phyloP scores from a whole-genome alignment of 1,140 invertebrate species.

The Zaprionus inermis region DNA sequence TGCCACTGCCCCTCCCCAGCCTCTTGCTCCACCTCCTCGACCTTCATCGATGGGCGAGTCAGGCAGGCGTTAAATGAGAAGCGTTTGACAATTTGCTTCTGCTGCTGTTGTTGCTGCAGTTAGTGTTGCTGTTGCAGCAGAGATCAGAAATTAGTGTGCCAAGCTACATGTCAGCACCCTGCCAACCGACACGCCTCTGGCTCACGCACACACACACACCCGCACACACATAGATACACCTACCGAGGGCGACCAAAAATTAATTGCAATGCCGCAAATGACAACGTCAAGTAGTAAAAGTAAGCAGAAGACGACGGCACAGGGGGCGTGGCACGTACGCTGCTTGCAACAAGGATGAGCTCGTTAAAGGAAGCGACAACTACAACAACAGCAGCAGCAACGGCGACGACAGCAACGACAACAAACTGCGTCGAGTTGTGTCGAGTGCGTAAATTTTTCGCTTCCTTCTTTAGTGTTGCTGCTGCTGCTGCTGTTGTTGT shows the following conservation, averaged over 20 bases:
- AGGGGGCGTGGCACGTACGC: constrained; percentile 57
- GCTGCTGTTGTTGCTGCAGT: constrained; percentile 23
- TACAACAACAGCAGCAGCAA: constrained; percentile 48
- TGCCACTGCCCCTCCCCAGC: background rate
- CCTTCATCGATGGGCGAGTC: constrained; percentile 39
- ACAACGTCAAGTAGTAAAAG: constrained; percentile 82
- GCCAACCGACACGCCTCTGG: constrained; percentile 17
- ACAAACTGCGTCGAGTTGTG: constrained; percentile 42
- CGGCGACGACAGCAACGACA: constrained; percentile 12
- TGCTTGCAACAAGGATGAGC: constrained; percentile 76
- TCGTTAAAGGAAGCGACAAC: constrained; percentile 76
- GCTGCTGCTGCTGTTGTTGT: constrained; percentile 28
- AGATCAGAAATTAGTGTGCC: constrained; percentile 78
- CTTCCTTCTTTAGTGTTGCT: constrained; percentile 29
- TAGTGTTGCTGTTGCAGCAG: constrained; percentile 36
- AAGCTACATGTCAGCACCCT: constrained; percentile 48
- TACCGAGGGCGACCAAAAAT: constrained; percentile 62
- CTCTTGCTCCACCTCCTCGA: background rate
- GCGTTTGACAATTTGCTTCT: constrained; percentile 61
- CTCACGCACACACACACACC: constrained; percentile 5
- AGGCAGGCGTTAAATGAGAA: constrained; percentile 77
- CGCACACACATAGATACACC: constrained; percentile 12
- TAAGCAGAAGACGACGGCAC: constrained; percentile 57
- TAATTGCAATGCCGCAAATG: constrained; percentile 82
- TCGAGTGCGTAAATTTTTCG: constrained; percentile 73